Conservation (phyloP, 2,797 vertebrate genomes). For the Tokudaia tokunoshimensis region DNA sequence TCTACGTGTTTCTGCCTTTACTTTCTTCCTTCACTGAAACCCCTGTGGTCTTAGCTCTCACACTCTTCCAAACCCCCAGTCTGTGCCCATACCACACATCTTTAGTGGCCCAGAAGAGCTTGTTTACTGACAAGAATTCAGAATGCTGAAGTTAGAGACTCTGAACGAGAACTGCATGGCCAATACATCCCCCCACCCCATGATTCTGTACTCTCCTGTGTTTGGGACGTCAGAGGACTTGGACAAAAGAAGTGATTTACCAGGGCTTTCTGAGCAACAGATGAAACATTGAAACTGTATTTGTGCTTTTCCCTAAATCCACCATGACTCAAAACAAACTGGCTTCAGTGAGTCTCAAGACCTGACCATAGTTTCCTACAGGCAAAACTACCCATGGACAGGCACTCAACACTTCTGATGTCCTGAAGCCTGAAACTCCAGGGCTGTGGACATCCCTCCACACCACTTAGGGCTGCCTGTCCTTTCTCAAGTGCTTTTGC, state of each 20-base stretch:
- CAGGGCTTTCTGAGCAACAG: too few species aligned
- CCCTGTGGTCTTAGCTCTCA: background rate
- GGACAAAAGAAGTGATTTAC: too few species aligned
- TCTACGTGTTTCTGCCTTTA: background rate
- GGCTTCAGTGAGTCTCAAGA: background rate
- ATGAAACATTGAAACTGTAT: background rate
- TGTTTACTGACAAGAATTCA: too few species aligned
- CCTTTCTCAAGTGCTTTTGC: background rate
- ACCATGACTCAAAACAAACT: background rate
- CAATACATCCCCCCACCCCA: too few species aligned
- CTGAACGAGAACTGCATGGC: too few species aligned
- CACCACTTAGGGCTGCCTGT: background rate
- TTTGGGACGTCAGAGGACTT: background rate
- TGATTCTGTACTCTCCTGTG: background rate
- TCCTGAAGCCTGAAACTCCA: background rate
- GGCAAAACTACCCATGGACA: background rate
- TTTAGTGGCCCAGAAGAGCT: background rate
- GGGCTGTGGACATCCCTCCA: too few species aligned
- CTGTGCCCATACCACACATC: background rate
- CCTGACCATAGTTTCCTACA: background rate
- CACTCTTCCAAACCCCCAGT: too few species aligned
- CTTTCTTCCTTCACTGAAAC: background rate
- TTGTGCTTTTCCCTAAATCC: background rate
- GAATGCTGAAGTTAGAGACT: too few species aligned
- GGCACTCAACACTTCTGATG: background rate